Percentiles rank a stretch among this genome's conserved stretches.
Evolutionary conservation across 2,113 vertebrate species (phyloP).

Genomic region (Pterophyllum scalare): DNA sequence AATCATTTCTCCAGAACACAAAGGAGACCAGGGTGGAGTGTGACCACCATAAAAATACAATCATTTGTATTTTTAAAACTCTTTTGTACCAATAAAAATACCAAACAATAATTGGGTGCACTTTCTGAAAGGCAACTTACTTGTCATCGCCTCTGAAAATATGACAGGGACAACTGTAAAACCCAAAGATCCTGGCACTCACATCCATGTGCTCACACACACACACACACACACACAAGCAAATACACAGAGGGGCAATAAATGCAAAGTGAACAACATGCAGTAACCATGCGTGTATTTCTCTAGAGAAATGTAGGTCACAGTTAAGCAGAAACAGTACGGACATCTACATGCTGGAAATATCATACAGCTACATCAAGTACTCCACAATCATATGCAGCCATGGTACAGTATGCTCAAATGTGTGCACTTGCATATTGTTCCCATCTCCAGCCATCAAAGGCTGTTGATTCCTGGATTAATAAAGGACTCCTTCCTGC

Average conservation of each 20-base stretch:
- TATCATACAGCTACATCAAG: slow-evolving; percentile 24
- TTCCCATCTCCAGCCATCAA: slow-evolving; percentile 37
- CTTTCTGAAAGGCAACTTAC: slow-evolving; percentile 48
- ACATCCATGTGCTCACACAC: neutral
- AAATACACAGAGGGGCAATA: slow-evolving; percentile 21
- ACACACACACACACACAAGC: neutral
- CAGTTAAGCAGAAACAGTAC: slow-evolving; percentile 37
- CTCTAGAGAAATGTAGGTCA: slow-evolving; percentile 69
- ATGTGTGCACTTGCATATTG: slow-evolving; percentile 27
- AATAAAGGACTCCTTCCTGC: slow-evolving; percentile 40
- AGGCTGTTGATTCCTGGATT: slow-evolving; percentile 42
- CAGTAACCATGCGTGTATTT: slow-evolving; percentile 38
- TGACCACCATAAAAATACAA: slow-evolving; percentile 70
- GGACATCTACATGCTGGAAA: slow-evolving; percentile 40
- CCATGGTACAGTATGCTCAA: neutral
- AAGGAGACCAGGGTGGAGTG: slow-evolving; percentile 58
- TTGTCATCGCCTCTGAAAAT: slow-evolving; percentile 72
- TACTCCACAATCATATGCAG: slow-evolving; percentile 3
- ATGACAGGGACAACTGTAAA: slow-evolving; percentile 64
- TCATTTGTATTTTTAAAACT: slow-evolving; percentile 72
- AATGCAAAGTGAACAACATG: slow-evolving; percentile 55
- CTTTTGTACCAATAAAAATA: slow-evolving; percentile 75
- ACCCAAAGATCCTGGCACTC: slow-evolving; percentile 37
- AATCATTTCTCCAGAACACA: slow-evolving; percentile 68
- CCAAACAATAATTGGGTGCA: slow-evolving; percentile 62